Evolutionary conservation across 1,140 invertebrate species (phyloP), one percentile per base, ranked within the genome.

Genomic region (Bombus turneri): DNA sequence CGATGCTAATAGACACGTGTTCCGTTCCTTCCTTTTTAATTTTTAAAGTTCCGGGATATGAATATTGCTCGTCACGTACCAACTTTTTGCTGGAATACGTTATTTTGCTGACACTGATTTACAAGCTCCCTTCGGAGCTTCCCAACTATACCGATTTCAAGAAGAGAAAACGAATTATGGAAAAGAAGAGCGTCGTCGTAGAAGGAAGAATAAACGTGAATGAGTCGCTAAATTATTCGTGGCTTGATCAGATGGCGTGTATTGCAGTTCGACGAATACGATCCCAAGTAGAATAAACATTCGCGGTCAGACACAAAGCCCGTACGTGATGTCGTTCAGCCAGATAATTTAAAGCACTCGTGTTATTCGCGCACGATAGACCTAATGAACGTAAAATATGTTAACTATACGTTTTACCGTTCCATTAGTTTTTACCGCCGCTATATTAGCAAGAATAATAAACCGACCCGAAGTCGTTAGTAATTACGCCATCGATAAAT

Each of bases 1-100:
- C 90, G 91, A 93, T 93, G 92, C 91, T 93, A 93, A 93, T 93
- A 91, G 92, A 93, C 92, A 92, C 91, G 89, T 91, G 88, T 93
- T 91, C 91, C 81, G 43, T 85, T 88, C 78, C 77, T 39, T 28
- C 77, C 47, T 86, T 92, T 91, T 91, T 88, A 87, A 87, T 92
- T 89, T 88, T 88, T 89, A 87, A 39, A 90, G 77, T 90, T 92
- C 71, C 77, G 31, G 59, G 74, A 82, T 85, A 92, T 93, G 93
- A 93, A 93, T 93, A 93, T 93, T 93, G 88, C 91, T 87, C 78
- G 84, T 84, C 80, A 87, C 66, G 81, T 90, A 79, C 37, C 78
- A 62, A 53, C 76, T 76, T 85, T 82, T 68, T 66, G 28, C 79
- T 41, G 28, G 53, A 79, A 85, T 47, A 73, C 59, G 64, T 82